Evolutionary conservation across 2,888 invertebrate genomes (phyloP).

Genomic region (Lacanobia wlatinum): DNA sequence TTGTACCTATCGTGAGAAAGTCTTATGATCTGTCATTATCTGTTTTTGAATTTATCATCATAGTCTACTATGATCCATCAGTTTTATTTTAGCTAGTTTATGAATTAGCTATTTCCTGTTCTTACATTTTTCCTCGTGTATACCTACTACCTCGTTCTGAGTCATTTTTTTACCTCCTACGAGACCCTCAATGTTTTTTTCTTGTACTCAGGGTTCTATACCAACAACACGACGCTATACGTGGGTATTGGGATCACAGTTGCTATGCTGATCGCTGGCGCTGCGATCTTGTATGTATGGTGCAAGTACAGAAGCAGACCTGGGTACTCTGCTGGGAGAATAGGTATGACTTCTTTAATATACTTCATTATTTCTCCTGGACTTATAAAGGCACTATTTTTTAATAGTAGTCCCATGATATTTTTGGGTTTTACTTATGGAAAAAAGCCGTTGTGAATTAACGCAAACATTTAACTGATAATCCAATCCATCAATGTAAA

Average conservation of each 20-base stretch:
- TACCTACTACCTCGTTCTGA: not conserved
- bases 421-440: too few species aligned
- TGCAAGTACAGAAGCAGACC: slow-evolving; percentile 80
- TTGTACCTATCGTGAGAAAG: not conserved
- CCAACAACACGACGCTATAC: slow-evolving; percentile 80
- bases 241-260: slow-evolving; percentile 84
- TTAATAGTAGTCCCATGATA: not conserved
- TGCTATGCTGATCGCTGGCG: slow-evolving; percentile 81
- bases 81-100: too few species aligned
- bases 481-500: too few species aligned
- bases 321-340: slow-evolving; percentile 82
- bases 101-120: too few species aligned
- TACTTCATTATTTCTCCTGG: not conserved
- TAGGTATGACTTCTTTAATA: slow-evolving; percentile 71
- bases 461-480: too few species aligned
- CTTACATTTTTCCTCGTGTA: too few species aligned
- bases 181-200: not conserved
- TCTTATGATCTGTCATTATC: not conserved
- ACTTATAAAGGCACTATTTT: not conserved
- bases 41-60: not conserved
- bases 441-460: too few species aligned
- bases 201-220: slow-evolving; percentile 75
- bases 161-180: not conserved
- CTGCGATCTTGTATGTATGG: slow-evolving; percentile 82
- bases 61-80: not conserved